Evolutionary conservation across 2,797 vertebrate species (phyloP), one percentile per base, ranked within the genome.

Genomic region (Naso thynnoides): DNA sequence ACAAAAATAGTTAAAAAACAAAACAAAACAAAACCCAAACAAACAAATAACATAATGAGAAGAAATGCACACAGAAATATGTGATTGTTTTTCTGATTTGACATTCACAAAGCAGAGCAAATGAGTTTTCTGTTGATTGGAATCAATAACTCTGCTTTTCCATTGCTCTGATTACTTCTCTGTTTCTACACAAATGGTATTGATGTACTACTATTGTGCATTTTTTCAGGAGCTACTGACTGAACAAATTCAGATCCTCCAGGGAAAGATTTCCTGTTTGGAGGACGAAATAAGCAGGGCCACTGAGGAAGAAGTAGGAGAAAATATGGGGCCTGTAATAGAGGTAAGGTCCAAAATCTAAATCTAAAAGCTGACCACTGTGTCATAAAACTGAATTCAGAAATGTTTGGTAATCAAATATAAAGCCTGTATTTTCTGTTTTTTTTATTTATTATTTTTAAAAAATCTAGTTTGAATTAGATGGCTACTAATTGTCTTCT

Each of bases 161-260:
- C 3, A 29, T 53, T n/a, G 15, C 3, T 57, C 0, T 47, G 15
- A 50, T 38, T 45, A 21, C 4, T 45, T 58, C n/a, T 47, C 0
- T 3, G 4, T 10, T 65, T 56, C 13, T 19, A 47, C 24, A 31
- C 18, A 50, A 29, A 33, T 2, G 2, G 0, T 23, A 48, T 33
- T 9, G n/a, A 39, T 70, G 4, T 53, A 14, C 5, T 33, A 4
- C 76, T 0, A 6, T 38, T 2, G 13, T 55, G 2, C 1, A 50
- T 67, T 68, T 80, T 57, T 23, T 41, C 78, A 99, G 98, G 97
- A 97, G 87, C 90, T 91, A 62, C 90, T 95, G 16, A 89, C 92
- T 53, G 98, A 99, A 89, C 95, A 96, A 87, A 90, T 96, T 0
- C 94, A 96, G 91, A 98, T 99, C 59, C 94, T 98, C 0, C 95